Evolutionary conservation across 2,888 invertebrate species (phyloP), one percentile per base, ranked within the genome.

Genomic region (Lithophane leautieri): DNA sequence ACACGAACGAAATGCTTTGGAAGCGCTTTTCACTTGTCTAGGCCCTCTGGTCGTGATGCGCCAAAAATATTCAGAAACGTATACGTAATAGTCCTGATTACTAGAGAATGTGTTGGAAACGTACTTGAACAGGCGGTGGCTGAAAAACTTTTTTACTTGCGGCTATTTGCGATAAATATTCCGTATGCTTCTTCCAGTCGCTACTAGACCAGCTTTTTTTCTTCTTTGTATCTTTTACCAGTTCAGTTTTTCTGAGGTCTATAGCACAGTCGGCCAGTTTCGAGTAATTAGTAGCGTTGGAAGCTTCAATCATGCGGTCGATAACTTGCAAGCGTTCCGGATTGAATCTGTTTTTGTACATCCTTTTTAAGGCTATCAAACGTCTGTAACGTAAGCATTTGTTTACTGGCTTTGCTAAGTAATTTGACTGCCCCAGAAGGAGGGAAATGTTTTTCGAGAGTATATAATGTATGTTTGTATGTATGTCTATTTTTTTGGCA

Each of bases 171-270:
- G 88, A 81, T 52, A 96, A 95, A 56, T 96, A 94, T 16, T 96
- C 96, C 95, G 95, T 95, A 74, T 96, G 96, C 75, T 95, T 95
- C 87, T 95, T 95, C 96, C 96, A 96, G 6, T 96, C 96, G 34
- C 92, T 92, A 76, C 95, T 93, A 0, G 93, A 88, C 96, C 96
- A 96, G 0, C 92, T 93, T 8, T 88, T 89, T 82, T 93, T 95
- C 88, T 94, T 95, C 84, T 92, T 95, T 1, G 90, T 76, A 0
- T 95, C 94, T 76, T 94, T 94, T 0, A 86, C 25, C 2, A 14
- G 82, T 14, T 94, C 94, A 25, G 86, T 84, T 76, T 93, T 94
- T 89, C 94, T 96, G 0, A 95, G 88, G 70, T 95, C 95, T 4
- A 96, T 69, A 2, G 90, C 89, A 73, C 94, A 94, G 83, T 94